Percentiles rank a stretch among this genome's conserved stretches.
These are phyloP conservation scores for Rhabditophanes sp. DNA, from an alignment of 2,888 invertebrate genomes.

Conservation along the genomic window DNA sequence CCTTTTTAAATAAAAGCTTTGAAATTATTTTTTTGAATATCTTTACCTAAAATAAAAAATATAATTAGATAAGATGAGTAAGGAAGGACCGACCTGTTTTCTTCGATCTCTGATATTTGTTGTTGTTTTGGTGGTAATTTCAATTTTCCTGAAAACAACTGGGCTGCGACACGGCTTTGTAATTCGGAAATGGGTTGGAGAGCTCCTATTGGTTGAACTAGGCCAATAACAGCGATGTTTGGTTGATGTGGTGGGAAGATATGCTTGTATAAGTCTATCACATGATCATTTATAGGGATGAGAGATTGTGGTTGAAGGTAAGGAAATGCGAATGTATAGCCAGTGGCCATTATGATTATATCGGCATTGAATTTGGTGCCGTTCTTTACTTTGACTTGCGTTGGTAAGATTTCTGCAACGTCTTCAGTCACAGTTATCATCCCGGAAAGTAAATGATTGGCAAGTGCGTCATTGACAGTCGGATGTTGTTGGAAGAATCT, in stretches of 20 bases:
- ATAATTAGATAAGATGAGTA: too few relatives aligned
- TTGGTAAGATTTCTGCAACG: constrained; percentile 13
- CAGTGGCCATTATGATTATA: constrained; percentile 44
- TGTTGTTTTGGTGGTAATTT: constrained; percentile 15
- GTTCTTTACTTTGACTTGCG: constrained; percentile 18
- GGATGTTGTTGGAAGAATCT: constrained; percentile 44
- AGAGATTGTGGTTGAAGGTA: constrained; percentile 41
- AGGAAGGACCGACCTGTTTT: too few relatives aligned
- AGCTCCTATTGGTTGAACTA: constrained; percentile 48
- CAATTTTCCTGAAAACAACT: constrained; percentile 21
- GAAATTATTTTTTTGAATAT: too few relatives aligned
- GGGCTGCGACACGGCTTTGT: constrained; percentile 40
- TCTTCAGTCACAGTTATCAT: constrained; percentile 42
- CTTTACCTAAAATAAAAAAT: too few relatives aligned
- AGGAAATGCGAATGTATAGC: constrained; percentile 47
- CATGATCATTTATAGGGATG: constrained; percentile 40
- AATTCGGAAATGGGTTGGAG: constrained; percentile 48
- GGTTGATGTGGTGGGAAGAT: constrained; percentile 44
- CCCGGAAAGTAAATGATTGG: constrained; percentile 45
- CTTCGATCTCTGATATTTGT: constrained; percentile 22
- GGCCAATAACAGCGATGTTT: constrained; percentile 44
- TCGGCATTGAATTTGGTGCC: constrained; percentile 31
- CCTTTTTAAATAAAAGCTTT: too few relatives aligned
- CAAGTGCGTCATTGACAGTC: constrained; percentile 46
- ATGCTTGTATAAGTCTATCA: constrained; percentile 45